A percentile compares a stretch with the other conserved stretches of the same genome.
These are phyloP conservation scores for Galeruca laticollis DNA, from an alignment of 2,888 invertebrate genomes.

Conservation along the genomic window DNA sequence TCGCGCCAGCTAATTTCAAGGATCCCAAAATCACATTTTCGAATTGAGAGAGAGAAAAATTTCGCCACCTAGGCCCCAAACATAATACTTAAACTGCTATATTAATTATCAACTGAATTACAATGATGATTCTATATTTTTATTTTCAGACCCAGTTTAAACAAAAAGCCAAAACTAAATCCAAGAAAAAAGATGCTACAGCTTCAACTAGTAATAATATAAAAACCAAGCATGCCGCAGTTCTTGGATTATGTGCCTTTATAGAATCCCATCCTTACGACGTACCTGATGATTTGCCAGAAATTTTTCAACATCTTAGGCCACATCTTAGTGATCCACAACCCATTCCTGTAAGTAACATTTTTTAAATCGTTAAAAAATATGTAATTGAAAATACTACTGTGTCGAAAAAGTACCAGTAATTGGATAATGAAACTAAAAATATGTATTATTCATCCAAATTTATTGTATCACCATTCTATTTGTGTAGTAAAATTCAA, in stretches of 20 bases:
- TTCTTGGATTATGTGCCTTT: slow-evolving; percentile 89
- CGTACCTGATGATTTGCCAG: slow-evolving; percentile 81
- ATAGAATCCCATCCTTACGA: slow-evolving; percentile 91
- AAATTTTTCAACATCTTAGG: slow-evolving; percentile 82
- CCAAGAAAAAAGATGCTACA: slow-evolving; percentile 51
- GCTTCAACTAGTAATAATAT: slow-evolving; percentile 53
- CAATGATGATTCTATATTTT: not conserved
- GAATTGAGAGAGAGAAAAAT: too few species aligned
- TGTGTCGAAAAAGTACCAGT: too few species aligned
- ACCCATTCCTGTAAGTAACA: slow-evolving; percentile 81
- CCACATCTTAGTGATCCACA: slow-evolving; percentile 88
- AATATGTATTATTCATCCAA: too few species aligned
- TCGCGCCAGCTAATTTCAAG: too few species aligned
- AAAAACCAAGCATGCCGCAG: slow-evolving; percentile 82
- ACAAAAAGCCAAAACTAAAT: slow-evolving; percentile 67
- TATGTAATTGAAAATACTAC: too few species aligned
- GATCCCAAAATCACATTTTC: too few species aligned
- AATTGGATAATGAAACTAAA: too few species aligned
- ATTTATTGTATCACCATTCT: too few species aligned
- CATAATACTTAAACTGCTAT: not conserved
- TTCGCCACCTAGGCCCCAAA: too few species aligned
- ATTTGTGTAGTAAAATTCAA: too few species aligned
- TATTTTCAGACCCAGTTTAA: slow-evolving; percentile 71
- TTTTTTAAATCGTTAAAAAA: not conserved
- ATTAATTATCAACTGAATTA: not conserved